A percentile compares a stretch with the other conserved stretches of the same genome.
Conservation (phyloP, 2,888 invertebrate genomes). For the Philhelius pedissequus region DNA sequence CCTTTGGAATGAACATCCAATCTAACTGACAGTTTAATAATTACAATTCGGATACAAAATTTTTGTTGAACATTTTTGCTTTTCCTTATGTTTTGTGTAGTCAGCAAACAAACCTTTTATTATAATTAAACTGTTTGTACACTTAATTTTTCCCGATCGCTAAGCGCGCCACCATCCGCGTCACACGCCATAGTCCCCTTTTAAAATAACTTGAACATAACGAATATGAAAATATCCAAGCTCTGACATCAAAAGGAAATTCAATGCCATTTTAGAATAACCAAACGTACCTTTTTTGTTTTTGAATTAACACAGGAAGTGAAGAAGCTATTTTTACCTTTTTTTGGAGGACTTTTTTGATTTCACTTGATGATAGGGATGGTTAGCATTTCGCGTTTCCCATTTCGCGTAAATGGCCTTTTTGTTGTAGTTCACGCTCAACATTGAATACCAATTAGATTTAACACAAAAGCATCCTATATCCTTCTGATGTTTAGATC, state of each 20-base stretch:
- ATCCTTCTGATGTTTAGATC: neutral
- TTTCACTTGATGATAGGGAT: conserved; percentile 18
- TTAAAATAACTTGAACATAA: neutral
- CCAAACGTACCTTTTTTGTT: neutral
- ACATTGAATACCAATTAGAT: conserved; percentile 51
- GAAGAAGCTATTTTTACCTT: conserved; percentile 28
- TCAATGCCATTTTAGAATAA: neutral
- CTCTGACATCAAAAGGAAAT: conserved; percentile 10
- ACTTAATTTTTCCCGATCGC: neutral
- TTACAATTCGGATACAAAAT: neutral
- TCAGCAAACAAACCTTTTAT: neutral
- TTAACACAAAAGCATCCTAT: conserved; percentile 33
- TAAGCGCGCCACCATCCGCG: neutral
- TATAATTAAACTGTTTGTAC: neutral
- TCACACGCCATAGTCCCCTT: neutral
- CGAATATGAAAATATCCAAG: neutral
- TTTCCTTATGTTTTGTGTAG: neutral
- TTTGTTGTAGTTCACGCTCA: conserved; percentile 5
- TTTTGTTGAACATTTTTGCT: neutral
- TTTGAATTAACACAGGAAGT: neutral
- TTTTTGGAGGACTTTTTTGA: conserved; percentile 25
- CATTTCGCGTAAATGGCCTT: conserved; percentile 27
- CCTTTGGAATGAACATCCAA: neutral
- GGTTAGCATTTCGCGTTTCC: neutral
- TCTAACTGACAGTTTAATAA: neutral